phyloP scores from a whole-genome alignment of 64 coral and sea anemone species.

The Astreopora myriophthalma region DNA sequence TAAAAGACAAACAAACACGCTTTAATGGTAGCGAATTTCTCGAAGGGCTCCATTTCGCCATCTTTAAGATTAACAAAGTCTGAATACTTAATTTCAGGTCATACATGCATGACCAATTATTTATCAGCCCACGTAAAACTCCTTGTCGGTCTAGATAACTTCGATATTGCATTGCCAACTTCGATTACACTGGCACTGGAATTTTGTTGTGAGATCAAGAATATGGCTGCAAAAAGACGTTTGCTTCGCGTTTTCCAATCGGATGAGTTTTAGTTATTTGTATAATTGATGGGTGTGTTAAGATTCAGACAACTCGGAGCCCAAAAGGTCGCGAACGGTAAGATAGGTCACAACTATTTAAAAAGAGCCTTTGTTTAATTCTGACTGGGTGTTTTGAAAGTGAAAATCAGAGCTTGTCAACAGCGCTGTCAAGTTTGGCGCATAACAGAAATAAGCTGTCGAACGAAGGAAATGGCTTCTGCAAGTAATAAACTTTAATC shows the following conservation, averaged over 20 bases:
- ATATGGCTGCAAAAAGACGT: too few species aligned
- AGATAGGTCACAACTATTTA: not conserved
- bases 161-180: not conserved
- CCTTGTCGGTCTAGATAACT: not conserved
- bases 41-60: too few species aligned
- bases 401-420: not conserved
- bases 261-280: constrained; percentile 11
- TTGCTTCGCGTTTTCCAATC: not conserved
- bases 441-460: not conserved
- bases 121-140: not conserved
- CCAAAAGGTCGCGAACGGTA: not conserved
- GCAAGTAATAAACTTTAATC: not conserved
- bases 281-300: constrained; percentile 2
- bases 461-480: not conserved
- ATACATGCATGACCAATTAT: too few species aligned
- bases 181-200: not conserved
- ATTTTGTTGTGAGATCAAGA: not conserved
- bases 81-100: too few species aligned
- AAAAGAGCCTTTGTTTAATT: not conserved
- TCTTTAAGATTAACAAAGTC: too few species aligned
- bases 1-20: not conserved
- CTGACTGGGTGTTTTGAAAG: not conserved
- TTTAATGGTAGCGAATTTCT: not conserved
- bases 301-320: constrained; percentile 19
- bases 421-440: not conserved